Base-by-base conservation (phyloP, 2,888 invertebrate species). In the Melanostoma scalare region DNA sequence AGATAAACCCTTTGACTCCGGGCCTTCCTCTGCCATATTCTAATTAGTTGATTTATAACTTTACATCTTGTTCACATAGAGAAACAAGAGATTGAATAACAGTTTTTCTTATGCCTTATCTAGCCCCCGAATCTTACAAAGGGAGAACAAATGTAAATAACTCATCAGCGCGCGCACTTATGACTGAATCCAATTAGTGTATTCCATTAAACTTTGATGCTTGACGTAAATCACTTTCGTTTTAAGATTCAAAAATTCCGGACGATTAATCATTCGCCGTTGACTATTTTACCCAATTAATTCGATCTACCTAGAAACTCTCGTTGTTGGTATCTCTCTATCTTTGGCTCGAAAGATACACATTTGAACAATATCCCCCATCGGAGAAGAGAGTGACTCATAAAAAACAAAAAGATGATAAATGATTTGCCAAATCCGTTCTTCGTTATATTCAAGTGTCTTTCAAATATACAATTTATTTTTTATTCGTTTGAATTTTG, bases 341-440 rank as follows among this genome's bases (percentile, higher is more conserved):
- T 10, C n/a, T 60, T n/a, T 8, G 36, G 8, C 6, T 30, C 1
- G 31, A 56, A 56, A 33, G 10, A 50, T 46, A 53, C 48, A 38
- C 40, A 40, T 33, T 31, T 20, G 33, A 42, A 53, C 52, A 31
- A 36, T n/a, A 52, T 48, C 36, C 35, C 46, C 40, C 40, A 20
- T 38, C 35, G 36, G 6, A 40, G 6, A 52, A 8, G 35, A 44
- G 10, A 2, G 4, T 3, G 6, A 6, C 6, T 53, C 53, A n/a
- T 6, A 56, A 46, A 77, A 38, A 56, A 44, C 8, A 61, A 56
- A 60, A 20, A 20, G 20, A 65, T 74, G 65, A 78, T 73, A 78
- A 84, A 78, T 74, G 74, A 65, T 71, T 69, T 69, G 65, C 65
- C 74, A 84, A 81, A 77, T 69, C 69, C 78, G 73, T 78, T 68